Evolutionary conservation across 2,113 vertebrate genomes (phyloP).

Genomic region (Triplophysa siluroides): DNA sequence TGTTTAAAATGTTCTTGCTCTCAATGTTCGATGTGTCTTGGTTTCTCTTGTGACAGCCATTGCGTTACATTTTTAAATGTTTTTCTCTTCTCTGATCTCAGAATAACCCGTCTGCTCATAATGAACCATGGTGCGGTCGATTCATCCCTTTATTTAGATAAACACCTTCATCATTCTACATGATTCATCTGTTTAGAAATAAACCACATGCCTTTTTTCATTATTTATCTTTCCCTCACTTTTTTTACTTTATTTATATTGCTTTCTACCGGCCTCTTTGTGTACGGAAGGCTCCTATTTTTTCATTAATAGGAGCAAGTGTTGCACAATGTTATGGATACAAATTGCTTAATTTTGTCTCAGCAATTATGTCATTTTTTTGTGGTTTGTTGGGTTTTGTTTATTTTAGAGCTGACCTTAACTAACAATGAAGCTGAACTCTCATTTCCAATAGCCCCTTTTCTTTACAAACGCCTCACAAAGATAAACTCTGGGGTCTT

Average conservation of each 20-base stretch:
- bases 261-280: slow-evolving; percentile 34
- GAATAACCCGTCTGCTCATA: slow-evolving; percentile 17
- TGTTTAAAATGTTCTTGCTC: neutral
- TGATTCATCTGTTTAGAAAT: slow-evolving; percentile 47
- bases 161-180: slow-evolving; percentile 23
- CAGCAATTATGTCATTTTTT: slow-evolving; percentile 9
- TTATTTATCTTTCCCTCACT: neutral
- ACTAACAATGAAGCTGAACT: neutral
- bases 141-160: slow-evolving; percentile 22
- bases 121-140: slow-evolving; percentile 18
- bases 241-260: neutral
- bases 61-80: slow-evolving; percentile 14
- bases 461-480: neutral
- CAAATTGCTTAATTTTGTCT: neutral
- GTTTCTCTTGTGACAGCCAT: neutral
- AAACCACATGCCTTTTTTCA: slow-evolving; percentile 26
- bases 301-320: neutral
- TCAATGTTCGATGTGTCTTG: neutral
- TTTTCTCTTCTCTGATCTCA: slow-evolving; percentile 13
- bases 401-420: neutral
- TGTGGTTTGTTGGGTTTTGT: neutral
- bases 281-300: too few relatives aligned
- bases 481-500: neutral
- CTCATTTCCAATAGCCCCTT: neutral
- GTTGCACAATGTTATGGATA: too few relatives aligned